Evolutionary conservation across 2,113 vertebrate species (phyloP).

Genomic region (Lucifuga dentata): DNA sequence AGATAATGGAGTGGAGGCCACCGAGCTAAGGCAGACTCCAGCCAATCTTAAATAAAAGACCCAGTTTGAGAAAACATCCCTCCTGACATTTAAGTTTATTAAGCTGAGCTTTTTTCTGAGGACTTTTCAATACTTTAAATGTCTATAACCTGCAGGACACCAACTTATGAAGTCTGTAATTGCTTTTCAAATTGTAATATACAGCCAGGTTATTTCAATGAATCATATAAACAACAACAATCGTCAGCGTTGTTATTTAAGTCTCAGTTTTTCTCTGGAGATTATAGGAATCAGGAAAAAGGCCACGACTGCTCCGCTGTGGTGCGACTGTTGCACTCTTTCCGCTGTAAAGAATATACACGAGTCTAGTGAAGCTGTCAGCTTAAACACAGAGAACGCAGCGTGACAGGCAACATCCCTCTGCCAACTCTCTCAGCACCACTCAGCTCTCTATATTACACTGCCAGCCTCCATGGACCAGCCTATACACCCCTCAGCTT

Average conservation of each 20-base stretch:
- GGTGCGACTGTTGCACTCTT: slow-evolving; percentile 13
- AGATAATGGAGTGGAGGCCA: background rate
- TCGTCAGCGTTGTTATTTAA: slow-evolving; percentile 28
- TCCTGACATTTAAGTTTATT: too few species aligned
- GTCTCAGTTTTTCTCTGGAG: slow-evolving; percentile 4
- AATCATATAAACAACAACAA: slow-evolving; percentile 35
- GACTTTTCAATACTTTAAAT: slow-evolving; percentile 15
- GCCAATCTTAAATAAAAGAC: background rate
- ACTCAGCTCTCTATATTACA: slow-evolving; percentile 55
- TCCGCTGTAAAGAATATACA: slow-evolving; percentile 52
- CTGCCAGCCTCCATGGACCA: slow-evolving; percentile 36
- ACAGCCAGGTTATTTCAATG: slow-evolving; percentile 5
- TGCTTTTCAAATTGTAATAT: slow-evolving; percentile 7
- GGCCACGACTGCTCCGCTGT: slow-evolving; percentile 4
- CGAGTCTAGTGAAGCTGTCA: slow-evolving; percentile 36
- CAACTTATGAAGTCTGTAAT: slow-evolving; percentile 24
- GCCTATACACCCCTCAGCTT: slow-evolving; percentile 48
- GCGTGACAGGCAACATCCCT: slow-evolving; percentile 52
- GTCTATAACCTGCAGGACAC: slow-evolving; percentile 11
- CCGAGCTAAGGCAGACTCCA: background rate
- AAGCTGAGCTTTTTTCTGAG: slow-evolving; percentile 22
- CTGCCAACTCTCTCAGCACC: slow-evolving; percentile 47
- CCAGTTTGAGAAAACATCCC: too few species aligned
- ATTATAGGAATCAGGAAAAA: slow-evolving; percentile 9
- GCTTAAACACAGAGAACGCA: slow-evolving; percentile 57